phyloP scores from a whole-genome alignment of 2,888 invertebrate species.

The Ecliptopera silaceata region DNA sequence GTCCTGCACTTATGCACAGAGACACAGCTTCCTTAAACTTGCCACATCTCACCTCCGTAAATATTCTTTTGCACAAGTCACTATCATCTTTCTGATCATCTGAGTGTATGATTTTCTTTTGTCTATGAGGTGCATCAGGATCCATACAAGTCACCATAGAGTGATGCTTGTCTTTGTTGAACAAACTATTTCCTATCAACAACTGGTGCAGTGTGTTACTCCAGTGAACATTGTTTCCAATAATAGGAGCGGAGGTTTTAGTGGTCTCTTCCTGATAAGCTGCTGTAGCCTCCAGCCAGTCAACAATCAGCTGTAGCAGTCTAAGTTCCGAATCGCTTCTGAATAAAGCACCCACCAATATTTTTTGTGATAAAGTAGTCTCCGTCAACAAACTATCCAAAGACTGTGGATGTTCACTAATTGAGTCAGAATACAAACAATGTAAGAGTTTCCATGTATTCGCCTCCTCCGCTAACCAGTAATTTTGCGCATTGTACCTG shows the following conservation, averaged over 20 bases:
- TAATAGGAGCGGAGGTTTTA: slow-evolving; percentile 69
- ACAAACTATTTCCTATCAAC: slow-evolving; percentile 76
- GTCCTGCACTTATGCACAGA: slow-evolving; percentile 92
- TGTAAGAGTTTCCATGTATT: slow-evolving; percentile 94
- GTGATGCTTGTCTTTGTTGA: slow-evolving; percentile 71
- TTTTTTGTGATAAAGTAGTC: slow-evolving; percentile 68
- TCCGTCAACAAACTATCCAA: slow-evolving; percentile 70
- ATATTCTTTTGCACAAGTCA: slow-evolving; percentile 83
- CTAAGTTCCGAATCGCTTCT: slow-evolving; percentile 82
- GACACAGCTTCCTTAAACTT: slow-evolving; percentile 92
- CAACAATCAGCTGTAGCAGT: slow-evolving; percentile 92
- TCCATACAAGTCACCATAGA: slow-evolving; percentile 88
- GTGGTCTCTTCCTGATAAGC: slow-evolving; percentile 89
- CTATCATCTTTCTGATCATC: slow-evolving; percentile 91
- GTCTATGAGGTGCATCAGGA: slow-evolving; percentile 94
- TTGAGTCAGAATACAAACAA: slow-evolving; percentile 91
- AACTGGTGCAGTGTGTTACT: slow-evolving; percentile 94
- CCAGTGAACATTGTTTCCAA: slow-evolving; percentile 90
- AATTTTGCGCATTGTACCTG: slow-evolving; percentile 72
- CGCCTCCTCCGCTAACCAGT: slow-evolving; percentile 90
- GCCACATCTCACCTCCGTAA: slow-evolving; percentile 92
- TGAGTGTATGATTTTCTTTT: slow-evolving; percentile 91
- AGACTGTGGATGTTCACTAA: slow-evolving; percentile 83
- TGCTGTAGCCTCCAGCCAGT: slow-evolving; percentile 95
- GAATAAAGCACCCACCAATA: slow-evolving; percentile 66